Conservation (phyloP, 2,797 vertebrate genomes). For the Mus minutoides region DNA sequence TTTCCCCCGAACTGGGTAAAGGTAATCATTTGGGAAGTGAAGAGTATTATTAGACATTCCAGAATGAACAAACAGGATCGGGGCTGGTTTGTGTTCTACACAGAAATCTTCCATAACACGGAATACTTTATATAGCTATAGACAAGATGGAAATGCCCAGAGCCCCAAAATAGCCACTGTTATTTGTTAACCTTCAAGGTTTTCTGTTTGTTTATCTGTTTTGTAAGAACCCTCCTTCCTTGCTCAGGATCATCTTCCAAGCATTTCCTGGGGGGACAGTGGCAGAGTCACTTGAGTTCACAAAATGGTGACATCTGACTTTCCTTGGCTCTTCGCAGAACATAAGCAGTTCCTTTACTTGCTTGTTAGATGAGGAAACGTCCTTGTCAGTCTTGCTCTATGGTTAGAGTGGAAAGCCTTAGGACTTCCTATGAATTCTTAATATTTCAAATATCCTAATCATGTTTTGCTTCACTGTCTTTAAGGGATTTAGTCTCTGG, state of each 20-base stretch:
- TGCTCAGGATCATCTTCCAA: neutral
- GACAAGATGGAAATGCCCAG: neutral
- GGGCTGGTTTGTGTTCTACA: neutral
- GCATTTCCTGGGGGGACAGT: neutral
- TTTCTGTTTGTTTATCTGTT: neutral
- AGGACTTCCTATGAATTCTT: neutral
- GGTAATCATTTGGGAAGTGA: neutral
- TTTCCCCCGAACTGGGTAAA: neutral
- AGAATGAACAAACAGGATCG: neutral
- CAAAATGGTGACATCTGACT: neutral
- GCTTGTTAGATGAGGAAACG: conserved; percentile 8
- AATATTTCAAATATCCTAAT: neutral
- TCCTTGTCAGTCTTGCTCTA: neutral
- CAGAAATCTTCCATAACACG: neutral
- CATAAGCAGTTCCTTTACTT: neutral
- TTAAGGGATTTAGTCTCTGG: conserved; percentile 12
- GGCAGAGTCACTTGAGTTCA: neutral
- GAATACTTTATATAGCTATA: neutral
- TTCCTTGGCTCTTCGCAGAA: neutral
- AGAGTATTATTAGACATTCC: neutral
- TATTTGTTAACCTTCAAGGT: neutral
- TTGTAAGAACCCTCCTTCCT: neutral
- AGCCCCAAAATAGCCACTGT: neutral
- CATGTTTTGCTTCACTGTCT: neutral
- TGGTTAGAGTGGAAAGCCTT: neutral